These are phyloP conservation scores for Cryptocephalus primarius DNA, from an alignment of 2,888 invertebrate species.

Conservation along the genomic window DNA sequence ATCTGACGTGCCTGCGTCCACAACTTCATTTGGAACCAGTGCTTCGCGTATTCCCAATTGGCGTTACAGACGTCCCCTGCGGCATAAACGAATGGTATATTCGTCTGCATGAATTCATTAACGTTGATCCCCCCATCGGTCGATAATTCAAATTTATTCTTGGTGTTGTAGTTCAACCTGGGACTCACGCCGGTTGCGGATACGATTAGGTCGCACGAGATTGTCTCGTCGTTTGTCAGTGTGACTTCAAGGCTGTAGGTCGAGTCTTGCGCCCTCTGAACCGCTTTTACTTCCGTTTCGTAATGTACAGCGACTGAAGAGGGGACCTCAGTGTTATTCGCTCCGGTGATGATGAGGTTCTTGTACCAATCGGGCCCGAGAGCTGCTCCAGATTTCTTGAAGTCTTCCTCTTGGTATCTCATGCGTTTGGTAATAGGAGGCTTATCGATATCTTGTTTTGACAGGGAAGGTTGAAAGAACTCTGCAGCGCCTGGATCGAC, in stretches of 20 bases:
- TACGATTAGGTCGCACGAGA: slow-evolving; percentile 81
- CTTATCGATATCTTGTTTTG: slow-evolving; percentile 14
- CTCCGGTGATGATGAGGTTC: slow-evolving; percentile 50
- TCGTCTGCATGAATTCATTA: slow-evolving; percentile 77
- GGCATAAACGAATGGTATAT: slow-evolving; percentile 69
- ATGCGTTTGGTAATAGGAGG: slow-evolving; percentile 42
- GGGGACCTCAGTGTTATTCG: slow-evolving; percentile 20
- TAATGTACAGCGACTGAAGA: slow-evolving; percentile 50
- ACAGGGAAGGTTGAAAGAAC: slow-evolving; percentile 63
- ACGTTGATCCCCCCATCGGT: slow-evolving; percentile 78
- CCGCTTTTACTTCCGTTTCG: slow-evolving; percentile 44
- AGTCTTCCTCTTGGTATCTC: slow-evolving; percentile 52
- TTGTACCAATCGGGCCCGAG: slow-evolving; percentile 95
- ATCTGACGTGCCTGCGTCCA: slow-evolving; percentile 99
- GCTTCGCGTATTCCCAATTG: slow-evolving; percentile 62
- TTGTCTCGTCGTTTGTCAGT: slow-evolving; percentile 58
- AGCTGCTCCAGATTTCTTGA: slow-evolving; percentile 66
- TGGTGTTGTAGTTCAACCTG: slow-evolving; percentile 47
- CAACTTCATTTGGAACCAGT: slow-evolving; percentile 91
- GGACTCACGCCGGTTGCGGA: slow-evolving; percentile 92
- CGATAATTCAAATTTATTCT: slow-evolving; percentile 42
- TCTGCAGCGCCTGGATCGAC: slow-evolving; percentile 93
- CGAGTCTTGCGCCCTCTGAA: slow-evolving; percentile 28
- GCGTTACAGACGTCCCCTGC: slow-evolving; percentile 91
- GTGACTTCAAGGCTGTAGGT: slow-evolving; percentile 61